These are phyloP conservation scores for Virgularia gustaviana DNA, from an alignment of 92 coral and sea anemone genomes.

Conservation along the genomic window DNA sequence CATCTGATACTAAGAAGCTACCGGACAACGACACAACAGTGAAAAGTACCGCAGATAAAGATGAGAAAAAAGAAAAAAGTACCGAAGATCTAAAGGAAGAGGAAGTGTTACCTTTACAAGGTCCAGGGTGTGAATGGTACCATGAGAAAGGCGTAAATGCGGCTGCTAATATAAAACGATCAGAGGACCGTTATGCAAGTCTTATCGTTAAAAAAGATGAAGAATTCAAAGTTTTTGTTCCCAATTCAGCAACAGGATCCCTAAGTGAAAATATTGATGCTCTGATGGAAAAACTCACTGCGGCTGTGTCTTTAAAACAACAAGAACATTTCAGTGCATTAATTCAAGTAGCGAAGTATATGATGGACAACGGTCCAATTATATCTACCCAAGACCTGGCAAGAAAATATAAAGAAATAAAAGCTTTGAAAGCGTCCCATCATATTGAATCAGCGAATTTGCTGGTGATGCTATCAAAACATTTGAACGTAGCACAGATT, in stretches of 20 bases:
- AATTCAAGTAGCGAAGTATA: constrained; percentile 42
- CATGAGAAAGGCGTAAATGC: constrained; percentile 24
- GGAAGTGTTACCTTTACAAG: constrained; percentile 19
- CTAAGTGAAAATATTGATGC: constrained; percentile 23
- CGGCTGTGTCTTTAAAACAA: constrained; percentile 10
- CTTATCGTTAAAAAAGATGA: neutral
- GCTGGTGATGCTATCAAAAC: constrained; percentile 22
- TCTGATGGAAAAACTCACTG: no score
- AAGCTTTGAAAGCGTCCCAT: neutral
- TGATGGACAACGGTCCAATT: constrained; percentile 48
- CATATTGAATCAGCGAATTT: neutral
- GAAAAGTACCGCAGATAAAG: neutral
- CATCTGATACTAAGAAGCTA: no score
- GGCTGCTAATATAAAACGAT: constrained; percentile 25
- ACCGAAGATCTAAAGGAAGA: neutral
- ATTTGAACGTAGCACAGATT: no score
- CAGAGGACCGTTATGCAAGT: neutral
- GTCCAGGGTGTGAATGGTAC: constrained; percentile 45
- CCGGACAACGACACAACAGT: no score
- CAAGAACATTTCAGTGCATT: no score
- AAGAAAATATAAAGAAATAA: no score
- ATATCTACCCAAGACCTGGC: constrained; percentile 43
- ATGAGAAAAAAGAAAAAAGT: neutral
- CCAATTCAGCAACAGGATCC: constrained; percentile 24
- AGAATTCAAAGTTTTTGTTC: constrained; percentile 26